Conservation (phyloP, 2,113 vertebrate genomes). For the Callorhinus ursinus region DNA sequence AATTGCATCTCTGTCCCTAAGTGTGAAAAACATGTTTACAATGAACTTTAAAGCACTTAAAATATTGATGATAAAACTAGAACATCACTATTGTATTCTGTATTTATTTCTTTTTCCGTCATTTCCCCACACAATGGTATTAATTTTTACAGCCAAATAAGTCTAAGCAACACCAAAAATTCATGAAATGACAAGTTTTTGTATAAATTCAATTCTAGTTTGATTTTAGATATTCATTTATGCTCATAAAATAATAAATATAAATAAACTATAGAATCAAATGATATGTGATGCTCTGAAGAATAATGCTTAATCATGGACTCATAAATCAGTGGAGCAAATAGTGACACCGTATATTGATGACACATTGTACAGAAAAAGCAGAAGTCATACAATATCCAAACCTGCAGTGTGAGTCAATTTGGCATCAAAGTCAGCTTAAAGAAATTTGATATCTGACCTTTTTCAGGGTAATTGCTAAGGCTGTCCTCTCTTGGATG, state of each 20-base stretch:
- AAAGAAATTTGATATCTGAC: constrained; percentile 59
- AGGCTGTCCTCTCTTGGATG: constrained; percentile 59
- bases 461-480: constrained; percentile 59
- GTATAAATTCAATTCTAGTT: not conserved
- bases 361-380: not conserved
- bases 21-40: not conserved
- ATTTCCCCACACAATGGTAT: not conserved
- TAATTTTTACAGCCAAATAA: not conserved
- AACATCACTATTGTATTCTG: not conserved
- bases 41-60: not conserved
- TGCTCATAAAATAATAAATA: not conserved
- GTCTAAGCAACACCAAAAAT: not conserved
- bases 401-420: not conserved
- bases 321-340: not conserved
- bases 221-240: not conserved
- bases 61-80: not conserved
- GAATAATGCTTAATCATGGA: not conserved
- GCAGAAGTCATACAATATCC: not conserved
- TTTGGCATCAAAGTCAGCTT: constrained; percentile 50
- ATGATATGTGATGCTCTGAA: not conserved
- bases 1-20: not conserved
- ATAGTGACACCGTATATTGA: not conserved
- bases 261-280: not conserved
- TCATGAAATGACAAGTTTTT: not conserved
- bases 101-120: not conserved